These are phyloP conservation scores for Noctuana brunneofusca DNA, from an alignment of 2,888 invertebrate species.

Conservation along the genomic window DNA sequence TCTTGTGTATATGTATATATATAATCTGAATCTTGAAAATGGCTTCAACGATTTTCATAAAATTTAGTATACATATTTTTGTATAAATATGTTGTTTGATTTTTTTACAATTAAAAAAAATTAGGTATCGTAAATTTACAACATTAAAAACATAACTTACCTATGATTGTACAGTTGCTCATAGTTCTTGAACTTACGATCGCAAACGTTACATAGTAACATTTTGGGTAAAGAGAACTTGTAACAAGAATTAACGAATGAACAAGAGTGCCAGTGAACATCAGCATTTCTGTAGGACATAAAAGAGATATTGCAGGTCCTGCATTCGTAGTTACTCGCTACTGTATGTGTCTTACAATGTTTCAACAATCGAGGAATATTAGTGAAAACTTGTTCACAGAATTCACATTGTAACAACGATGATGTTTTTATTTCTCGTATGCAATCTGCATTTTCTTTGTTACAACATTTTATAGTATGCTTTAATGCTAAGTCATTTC, in stretches of 20 bases:
- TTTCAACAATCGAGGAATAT: constrained; percentile 68
- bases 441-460: constrained; percentile 53
- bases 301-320: constrained; percentile 70
- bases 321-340: constrained; percentile 86
- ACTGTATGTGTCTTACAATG: constrained; percentile 82
- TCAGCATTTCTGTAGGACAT: constrained; percentile 66
- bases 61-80: no score
- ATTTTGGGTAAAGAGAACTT: constrained; percentile 70
- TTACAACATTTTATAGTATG: constrained; percentile 66
- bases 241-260: constrained; percentile 67
- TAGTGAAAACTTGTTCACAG: constrained; percentile 72
- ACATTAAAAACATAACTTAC: no score
- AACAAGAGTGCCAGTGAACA: constrained; percentile 70
- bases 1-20: no score
- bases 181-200: constrained; percentile 74
- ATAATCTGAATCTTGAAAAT: no score
- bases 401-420: constrained; percentile 75
- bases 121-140: no score
- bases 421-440: constrained; percentile 74
- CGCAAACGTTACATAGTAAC: constrained; percentile 74
- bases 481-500: constrained; percentile 61
- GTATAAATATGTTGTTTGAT: no score
- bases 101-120: no score
- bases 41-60: no score
- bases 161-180: constrained; percentile 77